Evolutionary conservation across 2,797 vertebrate genomes (phyloP).

Genomic region (Pangasius mekongensis): DNA sequence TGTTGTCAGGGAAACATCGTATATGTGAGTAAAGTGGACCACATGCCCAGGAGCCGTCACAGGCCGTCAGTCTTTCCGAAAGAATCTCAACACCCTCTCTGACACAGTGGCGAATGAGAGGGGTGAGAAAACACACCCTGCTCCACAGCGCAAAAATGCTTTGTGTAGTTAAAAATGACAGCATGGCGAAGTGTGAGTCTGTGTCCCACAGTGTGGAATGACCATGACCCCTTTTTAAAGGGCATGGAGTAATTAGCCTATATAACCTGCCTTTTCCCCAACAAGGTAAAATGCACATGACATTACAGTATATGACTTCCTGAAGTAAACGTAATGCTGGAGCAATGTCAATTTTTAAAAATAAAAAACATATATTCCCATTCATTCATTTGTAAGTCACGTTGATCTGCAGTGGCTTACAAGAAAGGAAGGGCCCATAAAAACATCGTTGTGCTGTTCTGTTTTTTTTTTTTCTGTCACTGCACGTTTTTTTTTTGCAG

Average conservation of each 20-base stretch:
- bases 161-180: conserved; percentile 28
- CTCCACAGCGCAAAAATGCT: conserved; percentile 9
- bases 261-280: conserved; percentile 20
- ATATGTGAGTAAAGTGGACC: conserved; percentile 12
- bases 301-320: not conserved
- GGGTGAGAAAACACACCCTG: conserved; percentile 70
- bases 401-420: not conserved
- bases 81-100: conserved; percentile 61
- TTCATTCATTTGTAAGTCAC: not conserved
- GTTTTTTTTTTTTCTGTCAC: not conserved
- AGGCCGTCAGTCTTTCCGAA: conserved; percentile 16
- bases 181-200: not conserved
- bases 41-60: conserved; percentile 26
- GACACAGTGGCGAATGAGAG: conserved; percentile 65
- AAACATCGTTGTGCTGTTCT: not conserved
- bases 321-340: not conserved
- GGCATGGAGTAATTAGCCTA: conserved; percentile 27
- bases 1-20: not conserved
- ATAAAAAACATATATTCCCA: not conserved
- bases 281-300: not conserved
- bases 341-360: not conserved
- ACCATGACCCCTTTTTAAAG: conserved; percentile 36
- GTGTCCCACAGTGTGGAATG: conserved; percentile 30
- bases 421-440: not conserved
- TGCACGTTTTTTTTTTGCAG: not conserved